Evolutionary conservation across 2,888 invertebrate species (phyloP).

Genomic region (Belgica antarctica): DNA sequence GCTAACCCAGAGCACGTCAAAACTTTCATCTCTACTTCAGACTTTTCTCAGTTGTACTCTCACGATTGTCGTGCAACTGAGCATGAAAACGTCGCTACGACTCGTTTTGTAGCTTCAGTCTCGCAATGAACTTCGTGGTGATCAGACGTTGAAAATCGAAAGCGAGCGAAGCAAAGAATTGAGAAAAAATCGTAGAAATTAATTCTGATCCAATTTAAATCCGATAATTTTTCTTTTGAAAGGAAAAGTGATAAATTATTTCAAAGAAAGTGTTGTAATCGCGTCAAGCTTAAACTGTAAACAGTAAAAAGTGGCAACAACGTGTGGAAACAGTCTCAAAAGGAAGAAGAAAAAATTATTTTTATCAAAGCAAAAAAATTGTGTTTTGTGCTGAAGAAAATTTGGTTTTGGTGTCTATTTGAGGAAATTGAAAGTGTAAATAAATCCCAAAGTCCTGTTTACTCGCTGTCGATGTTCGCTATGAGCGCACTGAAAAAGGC

Average conservation of each 20-base stretch:
- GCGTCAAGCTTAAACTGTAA: no score
- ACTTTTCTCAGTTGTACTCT: neutral
- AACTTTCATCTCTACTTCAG: conserved; percentile 1
- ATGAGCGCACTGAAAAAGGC: conserved; percentile 46
- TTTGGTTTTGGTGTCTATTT: neutral
- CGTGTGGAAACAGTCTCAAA: no score
- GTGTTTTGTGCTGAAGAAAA: neutral
- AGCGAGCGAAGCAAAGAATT: neutral
- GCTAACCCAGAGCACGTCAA: neutral
- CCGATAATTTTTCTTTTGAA: neutral
- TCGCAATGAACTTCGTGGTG: neutral
- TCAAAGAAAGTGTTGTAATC: neutral
- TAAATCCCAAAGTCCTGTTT: neutral
- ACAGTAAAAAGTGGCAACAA: conserved; percentile 10
- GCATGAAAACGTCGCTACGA: neutral
- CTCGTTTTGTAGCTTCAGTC: neutral
- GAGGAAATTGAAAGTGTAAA: conserved; percentile 20
- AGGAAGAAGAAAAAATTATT: neutral
- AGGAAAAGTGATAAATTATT: neutral
- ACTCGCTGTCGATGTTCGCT: neutral
- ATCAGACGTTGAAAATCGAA: neutral
- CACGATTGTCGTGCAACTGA: neutral
- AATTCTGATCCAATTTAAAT: neutral
- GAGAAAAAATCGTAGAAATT: neutral
- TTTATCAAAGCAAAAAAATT: neutral